A percentile compares a stretch with the other conserved stretches of the same genome.
Evolutionary conservation across 2,797 vertebrate genomes (phyloP).

Genomic region (Monodelphis domestica): DNA sequence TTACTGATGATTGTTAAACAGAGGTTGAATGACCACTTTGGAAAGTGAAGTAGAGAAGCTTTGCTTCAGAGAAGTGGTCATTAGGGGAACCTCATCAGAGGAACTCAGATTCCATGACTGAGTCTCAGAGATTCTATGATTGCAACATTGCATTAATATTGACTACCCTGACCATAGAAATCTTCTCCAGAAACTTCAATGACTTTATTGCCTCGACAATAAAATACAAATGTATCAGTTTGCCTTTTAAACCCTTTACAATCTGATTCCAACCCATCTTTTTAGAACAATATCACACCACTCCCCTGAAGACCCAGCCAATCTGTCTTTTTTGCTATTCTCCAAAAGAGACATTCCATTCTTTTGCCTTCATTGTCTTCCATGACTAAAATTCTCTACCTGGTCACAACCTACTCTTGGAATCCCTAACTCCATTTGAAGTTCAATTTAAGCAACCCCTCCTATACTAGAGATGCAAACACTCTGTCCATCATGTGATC

Average conservation of each 20-base stretch:
- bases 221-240: not conserved
- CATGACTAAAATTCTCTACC: not conserved
- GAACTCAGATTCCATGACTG: not conserved
- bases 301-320: not conserved
- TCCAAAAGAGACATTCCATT: not conserved
- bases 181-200: not conserved
- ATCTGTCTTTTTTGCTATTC: not conserved
- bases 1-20: not conserved
- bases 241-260: not conserved
- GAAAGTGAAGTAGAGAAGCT: not conserved
- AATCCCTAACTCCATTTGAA: not conserved
- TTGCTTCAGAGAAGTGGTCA: not conserved
- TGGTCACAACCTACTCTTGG: not conserved
- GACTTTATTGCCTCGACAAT: not conserved
- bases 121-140: not conserved
- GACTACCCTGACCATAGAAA: not conserved
- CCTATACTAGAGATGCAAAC: not conserved
- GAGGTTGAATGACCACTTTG: not conserved
- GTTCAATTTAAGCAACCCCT: not conserved
- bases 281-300: not conserved
- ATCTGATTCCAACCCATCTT: not conserved
- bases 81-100: not conserved
- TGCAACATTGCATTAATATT: not conserved
- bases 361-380: not conserved
- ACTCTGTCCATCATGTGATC: not conserved